Evolutionary conservation across 2,113 vertebrate species (phyloP).

Genomic region (Sula dactylatra): DNA sequence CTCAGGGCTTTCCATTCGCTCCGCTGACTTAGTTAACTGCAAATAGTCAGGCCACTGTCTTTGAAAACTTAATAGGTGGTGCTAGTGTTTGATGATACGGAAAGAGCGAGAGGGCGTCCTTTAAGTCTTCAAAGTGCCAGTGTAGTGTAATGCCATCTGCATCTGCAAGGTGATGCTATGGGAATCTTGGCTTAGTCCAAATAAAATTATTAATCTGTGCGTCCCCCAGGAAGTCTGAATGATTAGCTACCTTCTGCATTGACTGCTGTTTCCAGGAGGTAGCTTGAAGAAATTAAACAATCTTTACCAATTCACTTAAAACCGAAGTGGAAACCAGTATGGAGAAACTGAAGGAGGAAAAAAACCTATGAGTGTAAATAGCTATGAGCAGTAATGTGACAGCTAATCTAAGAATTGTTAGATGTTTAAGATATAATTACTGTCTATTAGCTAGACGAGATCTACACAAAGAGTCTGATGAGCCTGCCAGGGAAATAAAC

Average conservation of each 20-base stretch:
- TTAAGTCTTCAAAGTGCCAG: too few relatives aligned
- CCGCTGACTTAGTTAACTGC: not conserved
- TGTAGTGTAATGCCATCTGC: rapidly evolving
- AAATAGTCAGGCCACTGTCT: not conserved
- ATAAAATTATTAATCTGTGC: not conserved
- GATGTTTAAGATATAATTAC: slow-evolving; percentile 34
- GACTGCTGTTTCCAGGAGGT: not conserved
- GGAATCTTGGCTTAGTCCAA: not conserved
- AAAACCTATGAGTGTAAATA: not conserved
- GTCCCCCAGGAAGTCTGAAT: not conserved
- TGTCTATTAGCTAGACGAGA: slow-evolving; percentile 29
- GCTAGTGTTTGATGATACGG: not conserved
- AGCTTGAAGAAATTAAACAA: not conserved
- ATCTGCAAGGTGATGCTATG: not conserved
- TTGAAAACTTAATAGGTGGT: not conserved
- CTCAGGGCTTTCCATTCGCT: not conserved
- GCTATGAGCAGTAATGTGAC: slow-evolving; percentile 9
- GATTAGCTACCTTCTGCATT: not conserved
- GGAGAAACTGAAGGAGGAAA: not conserved
- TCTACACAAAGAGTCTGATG: slow-evolving; percentile 15
- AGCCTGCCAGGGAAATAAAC: slow-evolving; percentile 41
- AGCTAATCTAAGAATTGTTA: slow-evolving; percentile 19
- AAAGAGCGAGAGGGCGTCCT: rapidly evolving
- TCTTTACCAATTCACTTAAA: not conserved
- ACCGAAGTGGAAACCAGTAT: not conserved